Base-by-base conservation (phyloP, 2,113 vertebrate genomes). In the Lampris incognitus region DNA sequence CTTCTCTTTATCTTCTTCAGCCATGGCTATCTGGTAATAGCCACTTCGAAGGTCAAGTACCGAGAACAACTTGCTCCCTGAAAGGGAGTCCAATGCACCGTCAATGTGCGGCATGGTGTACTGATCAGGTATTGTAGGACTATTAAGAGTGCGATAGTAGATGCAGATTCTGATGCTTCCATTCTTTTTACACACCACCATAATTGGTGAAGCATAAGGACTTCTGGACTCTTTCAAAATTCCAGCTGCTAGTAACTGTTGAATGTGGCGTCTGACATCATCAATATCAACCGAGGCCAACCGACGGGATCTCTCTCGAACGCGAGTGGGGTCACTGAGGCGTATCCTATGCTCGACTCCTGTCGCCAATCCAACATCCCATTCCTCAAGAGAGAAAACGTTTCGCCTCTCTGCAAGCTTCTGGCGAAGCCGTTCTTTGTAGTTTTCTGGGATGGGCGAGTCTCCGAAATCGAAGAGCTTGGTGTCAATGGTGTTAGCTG, bases 51-150 rank as follows among this genome's bases (percentile, higher is more conserved):
- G n/a, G n/a, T n/a, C n/a, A n/a, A n/a, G n/a, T n/a, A 74, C 71
- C 10, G 50, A 44, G 24, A 74, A 74, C 62, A 40, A 74, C 24
- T 65, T 46, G 2, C 72, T 74, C 1, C 39, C 61, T 6, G 38
- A 11, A 11, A 74, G 7, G 38, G 50, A 65, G n/a, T 61, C 10
- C 4, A 74, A 1, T 4, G 61, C 71, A 54, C 64, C 71, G 13
- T 74, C 61, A 5, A 66, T 63, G 1, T 41, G 0, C 0, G 50
- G 72, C 2, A 46, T 24, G 5, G 52, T 65, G 36, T 68, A 76
- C 50, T 76, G 74, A 6, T 76, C 57, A 1, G 65, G 65, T 1
- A 76, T 38, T 1, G 64, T 67, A 1, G 24, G 64, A 7, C 49
- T 4, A 24, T 78, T 76, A 9, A 76, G 11, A 0, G 41, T 70